phyloP scores from a whole-genome alignment of 1,140 invertebrate species.

The Brachionus calyciflorus region DNA sequence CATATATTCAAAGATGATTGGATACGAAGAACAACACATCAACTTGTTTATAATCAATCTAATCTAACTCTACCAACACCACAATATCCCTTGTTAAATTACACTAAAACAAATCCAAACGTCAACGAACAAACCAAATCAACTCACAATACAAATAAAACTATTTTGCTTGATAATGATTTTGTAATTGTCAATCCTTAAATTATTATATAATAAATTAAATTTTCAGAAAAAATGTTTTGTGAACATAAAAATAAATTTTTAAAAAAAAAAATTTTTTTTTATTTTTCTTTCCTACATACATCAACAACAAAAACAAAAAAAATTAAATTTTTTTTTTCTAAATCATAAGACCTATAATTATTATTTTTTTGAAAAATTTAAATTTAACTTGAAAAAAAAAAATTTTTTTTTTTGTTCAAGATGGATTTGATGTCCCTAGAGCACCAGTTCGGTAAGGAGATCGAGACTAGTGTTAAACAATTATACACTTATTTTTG shows the following conservation, averaged over 20 bases:
- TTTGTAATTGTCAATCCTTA: constrained; percentile 46
- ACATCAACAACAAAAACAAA: too few relatives aligned
- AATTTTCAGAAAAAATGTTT: too few relatives aligned
- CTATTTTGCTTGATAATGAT: not conserved
- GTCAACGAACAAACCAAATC: not conserved
- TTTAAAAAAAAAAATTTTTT: too few relatives aligned
- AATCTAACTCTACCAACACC: not conserved
- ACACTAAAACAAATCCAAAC: not conserved
- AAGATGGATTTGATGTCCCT: constrained; percentile 22
- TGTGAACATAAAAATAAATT: too few relatives aligned
- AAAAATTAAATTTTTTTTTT: too few relatives aligned
- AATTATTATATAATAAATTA: too few relatives aligned
- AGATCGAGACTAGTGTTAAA: constrained; percentile 50
- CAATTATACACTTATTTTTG: constrained; percentile 55
- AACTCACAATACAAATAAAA: not conserved
- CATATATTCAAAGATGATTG: constrained; percentile 66
- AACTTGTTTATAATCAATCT: constrained; percentile 27
- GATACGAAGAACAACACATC: constrained; percentile 52
- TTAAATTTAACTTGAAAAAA: too few relatives aligned
- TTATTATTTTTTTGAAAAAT: not conserved
- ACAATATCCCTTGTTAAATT: too few relatives aligned
- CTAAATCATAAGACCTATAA: constrained; percentile 1
- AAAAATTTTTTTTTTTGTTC: not conserved
- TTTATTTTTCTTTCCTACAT: too few relatives aligned
- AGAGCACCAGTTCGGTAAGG: constrained; percentile 48